Evolutionary conservation across 2,797 vertebrate species (phyloP), one percentile per base, ranked within the genome.

Genomic region (Podarcis siculus): DNA sequence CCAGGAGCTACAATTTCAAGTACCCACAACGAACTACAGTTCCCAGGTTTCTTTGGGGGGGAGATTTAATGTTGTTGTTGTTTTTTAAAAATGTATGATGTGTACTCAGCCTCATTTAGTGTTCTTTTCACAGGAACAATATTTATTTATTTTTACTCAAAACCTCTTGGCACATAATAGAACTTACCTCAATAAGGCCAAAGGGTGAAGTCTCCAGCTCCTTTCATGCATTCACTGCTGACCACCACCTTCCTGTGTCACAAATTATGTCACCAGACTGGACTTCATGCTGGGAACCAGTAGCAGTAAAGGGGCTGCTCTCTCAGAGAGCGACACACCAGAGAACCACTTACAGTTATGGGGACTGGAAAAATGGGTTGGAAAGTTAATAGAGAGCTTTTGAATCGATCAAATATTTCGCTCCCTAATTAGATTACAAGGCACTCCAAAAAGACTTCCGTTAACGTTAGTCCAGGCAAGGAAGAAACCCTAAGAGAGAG

Each of bases 211-310:
- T 90, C 89, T 95, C 93, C 92, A 93, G 67, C 92, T 94, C 93
- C 95, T 95, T 90, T 94, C 90, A 82, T 87, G 90, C 91, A 92
- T 94, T 95, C 78, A 91, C 87, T 91, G 94, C 95, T 91, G 92
- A 92, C 6, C 73, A 77, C 71, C 87, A 79, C 91, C 92, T 95
- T 92, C 92, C 85, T 81, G 90, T 94, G 94, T 92, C 95, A 95
- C 94, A 95, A 95, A 94, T 91, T 93, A 95, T 92, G 91, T 92
- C 95, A 95, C 88, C 90, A 92, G 93, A 94, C 87, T 91, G 92
- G 94, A 86, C 94, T 94, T 92, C 94, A 72, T 93, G 95, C 93
- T 89, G 92, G 93, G 94, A 91, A 73, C 72, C 72, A 91, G 94
- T 37, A 92, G 92, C 91, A 93, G 95, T 90, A 92, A 92, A 90